A percentile compares a stretch with the other conserved stretches of the same genome.
Conservation (phyloP, 1,140 invertebrate genomes). For the Leptinotarsa lineolata region DNA sequence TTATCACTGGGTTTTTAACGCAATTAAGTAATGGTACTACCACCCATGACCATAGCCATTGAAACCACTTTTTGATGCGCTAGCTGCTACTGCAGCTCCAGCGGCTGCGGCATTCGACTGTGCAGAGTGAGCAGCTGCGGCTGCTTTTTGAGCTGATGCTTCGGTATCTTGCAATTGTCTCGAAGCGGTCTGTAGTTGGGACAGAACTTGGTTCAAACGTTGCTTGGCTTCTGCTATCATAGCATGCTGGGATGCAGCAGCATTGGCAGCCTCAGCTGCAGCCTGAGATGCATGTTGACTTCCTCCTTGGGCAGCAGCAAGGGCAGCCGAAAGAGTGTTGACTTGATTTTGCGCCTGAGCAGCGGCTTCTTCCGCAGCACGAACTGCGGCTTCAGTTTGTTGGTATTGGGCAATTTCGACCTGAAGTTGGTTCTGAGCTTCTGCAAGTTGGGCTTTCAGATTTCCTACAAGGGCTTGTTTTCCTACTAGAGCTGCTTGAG, state of each 20-base stretch:
- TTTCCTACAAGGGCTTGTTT: constrained; percentile 43
- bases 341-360: constrained; percentile 42
- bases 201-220: constrained; percentile 30
- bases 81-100: constrained; percentile 1
- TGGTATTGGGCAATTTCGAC: constrained; percentile 42
- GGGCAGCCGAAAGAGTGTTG: constrained; percentile 35
- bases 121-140: constrained; percentile 5
- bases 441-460: constrained; percentile 38
- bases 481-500: constrained; percentile 46
- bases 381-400: constrained; percentile 37
- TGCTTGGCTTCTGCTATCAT: constrained; percentile 44
- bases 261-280: constrained; percentile 40
- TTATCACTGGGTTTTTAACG: too few species aligned
- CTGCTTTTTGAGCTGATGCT: constrained; percentile 24
- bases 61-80: neutral
- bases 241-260: constrained; percentile 41
- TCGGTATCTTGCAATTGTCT: constrained; percentile 40
- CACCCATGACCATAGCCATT: neutral
- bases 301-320: constrained; percentile 42
- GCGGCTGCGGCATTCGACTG: constrained; percentile 25
- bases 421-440: constrained; percentile 41
- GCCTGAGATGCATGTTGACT: constrained; percentile 36
- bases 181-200: constrained; percentile 38
- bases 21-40: too few species aligned
- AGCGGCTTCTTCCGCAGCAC: constrained; percentile 38